Evolutionary conservation across 2,113 vertebrate species (phyloP).

Genomic region (Silurus meridionalis): DNA sequence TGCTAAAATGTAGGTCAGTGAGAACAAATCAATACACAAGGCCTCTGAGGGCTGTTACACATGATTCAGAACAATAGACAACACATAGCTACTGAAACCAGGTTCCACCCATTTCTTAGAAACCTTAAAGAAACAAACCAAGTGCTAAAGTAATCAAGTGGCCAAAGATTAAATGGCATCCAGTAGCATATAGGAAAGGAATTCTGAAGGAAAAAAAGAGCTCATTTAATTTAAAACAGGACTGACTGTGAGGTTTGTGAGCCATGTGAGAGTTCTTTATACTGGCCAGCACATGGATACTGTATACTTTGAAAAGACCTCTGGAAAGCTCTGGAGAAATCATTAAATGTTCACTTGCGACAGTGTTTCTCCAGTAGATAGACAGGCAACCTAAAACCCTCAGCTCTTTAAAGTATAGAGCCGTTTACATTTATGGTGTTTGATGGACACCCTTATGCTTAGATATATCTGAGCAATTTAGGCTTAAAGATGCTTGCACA

Average conservation of each 20-base stretch:
- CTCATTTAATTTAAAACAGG: neutral
- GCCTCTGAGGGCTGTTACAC: neutral
- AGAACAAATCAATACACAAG: constrained; percentile 21
- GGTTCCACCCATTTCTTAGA: neutral
- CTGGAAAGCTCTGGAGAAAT: neutral
- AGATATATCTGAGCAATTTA: too few relatives aligned
- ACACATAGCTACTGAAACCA: neutral
- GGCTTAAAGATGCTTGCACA: too few relatives aligned
- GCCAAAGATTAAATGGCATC: neutral
- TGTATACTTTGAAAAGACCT: neutral
- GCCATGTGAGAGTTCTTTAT: neutral
- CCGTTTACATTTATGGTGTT: too few relatives aligned
- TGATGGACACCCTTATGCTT: too few relatives aligned
- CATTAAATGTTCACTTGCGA: neutral
- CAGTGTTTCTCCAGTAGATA: neutral
- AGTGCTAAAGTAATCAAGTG: neutral
- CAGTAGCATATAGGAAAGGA: neutral
- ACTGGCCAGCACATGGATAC: neutral
- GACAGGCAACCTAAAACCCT: neutral
- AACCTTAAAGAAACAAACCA: neutral
- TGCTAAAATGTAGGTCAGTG: constrained; percentile 24
- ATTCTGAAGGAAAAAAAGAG: neutral
- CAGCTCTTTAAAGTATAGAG: neutral
- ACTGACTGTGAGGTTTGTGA: neutral
- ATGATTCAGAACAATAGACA: constrained; percentile 14